phyloP scores from a whole-genome alignment of 2,888 invertebrate genomes.

The Perdita meconis region DNA sequence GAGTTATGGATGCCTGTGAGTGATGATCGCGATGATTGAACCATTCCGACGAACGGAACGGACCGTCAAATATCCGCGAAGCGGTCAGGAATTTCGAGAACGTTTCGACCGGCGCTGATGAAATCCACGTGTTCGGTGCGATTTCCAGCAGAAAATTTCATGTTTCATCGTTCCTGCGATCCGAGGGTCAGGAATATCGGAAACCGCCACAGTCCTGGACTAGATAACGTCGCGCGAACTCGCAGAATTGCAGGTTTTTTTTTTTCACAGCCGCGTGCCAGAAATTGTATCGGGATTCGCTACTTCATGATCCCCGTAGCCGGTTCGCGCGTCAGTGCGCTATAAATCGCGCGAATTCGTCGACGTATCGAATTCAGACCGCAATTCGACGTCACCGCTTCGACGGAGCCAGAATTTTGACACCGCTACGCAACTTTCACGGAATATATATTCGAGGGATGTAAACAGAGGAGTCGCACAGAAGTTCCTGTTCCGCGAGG shows the following conservation, averaged over 20 bases:
- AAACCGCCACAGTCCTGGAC: constrained; percentile 35
- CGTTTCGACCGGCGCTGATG: constrained; percentile 19
- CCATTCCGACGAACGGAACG: constrained; percentile 47
- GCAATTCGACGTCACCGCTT: background rate
- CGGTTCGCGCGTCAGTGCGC: too few species aligned
- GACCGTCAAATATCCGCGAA: constrained; percentile 66
- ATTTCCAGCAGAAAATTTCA: constrained; percentile 58
- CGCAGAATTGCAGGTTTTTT: constrained; percentile 45
- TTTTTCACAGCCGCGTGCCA: constrained; percentile 28
- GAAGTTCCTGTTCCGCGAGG: too few species aligned
- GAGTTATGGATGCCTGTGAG: constrained; percentile 47
- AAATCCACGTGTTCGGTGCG: constrained; percentile 45
- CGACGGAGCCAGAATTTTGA: too few species aligned
- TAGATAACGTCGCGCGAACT: constrained; percentile 58
- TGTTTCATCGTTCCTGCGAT: constrained; percentile 49
- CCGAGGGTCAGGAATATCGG: constrained; percentile 30
- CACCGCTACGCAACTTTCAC: too few species aligned
- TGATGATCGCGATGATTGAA: constrained; percentile 51
- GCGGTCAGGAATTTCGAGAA: constrained; percentile 61
- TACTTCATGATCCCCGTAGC: background rate
- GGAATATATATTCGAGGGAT: too few species aligned
- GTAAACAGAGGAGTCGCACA: too few species aligned
- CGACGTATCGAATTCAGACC: background rate
- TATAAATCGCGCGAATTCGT: background rate
- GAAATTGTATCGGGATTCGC: constrained; percentile 17